Evolutionary conservation across 1,140 invertebrate species (phyloP).

Genomic region (Mylabris phalerata): DNA sequence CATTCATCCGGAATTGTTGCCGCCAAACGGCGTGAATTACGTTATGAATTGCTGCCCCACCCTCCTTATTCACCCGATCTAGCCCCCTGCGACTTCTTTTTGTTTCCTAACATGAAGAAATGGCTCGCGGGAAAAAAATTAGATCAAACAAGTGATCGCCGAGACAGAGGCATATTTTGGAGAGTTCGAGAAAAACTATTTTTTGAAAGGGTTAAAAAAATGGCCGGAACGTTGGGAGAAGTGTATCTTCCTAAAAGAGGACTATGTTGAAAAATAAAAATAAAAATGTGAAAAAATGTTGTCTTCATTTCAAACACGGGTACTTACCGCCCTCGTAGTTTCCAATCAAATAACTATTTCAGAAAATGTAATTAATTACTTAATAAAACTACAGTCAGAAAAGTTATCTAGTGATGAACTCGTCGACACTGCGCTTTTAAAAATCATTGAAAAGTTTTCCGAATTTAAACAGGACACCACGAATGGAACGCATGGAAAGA

Average conservation of each 20-base stretch:
- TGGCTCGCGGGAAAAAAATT: background rate
- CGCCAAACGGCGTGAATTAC: slow-evolving; percentile 30
- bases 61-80: background rate
- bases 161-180: too few relatives aligned
- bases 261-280: background rate
- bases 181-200: too few relatives aligned
- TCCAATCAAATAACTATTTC: too few relatives aligned
- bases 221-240: background rate
- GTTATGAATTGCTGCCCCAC: slow-evolving; percentile 41
- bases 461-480: too few relatives aligned
- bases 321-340: too few relatives aligned
- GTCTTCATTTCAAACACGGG: background rate
- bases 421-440: too few relatives aligned
- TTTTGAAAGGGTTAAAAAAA: background rate
- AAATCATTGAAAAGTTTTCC: too few relatives aligned
- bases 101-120: background rate
- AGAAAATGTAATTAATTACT: too few relatives aligned
- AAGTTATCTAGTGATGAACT: too few relatives aligned
- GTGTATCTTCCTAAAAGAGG: background rate
- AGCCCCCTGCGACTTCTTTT: too few relatives aligned
- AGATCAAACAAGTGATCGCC: background rate
- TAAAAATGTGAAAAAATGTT: background rate
- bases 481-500: too few relatives aligned
- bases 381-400: too few relatives aligned
- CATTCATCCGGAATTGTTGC: slow-evolving; percentile 27